phyloP scores from a whole-genome alignment of 2,888 invertebrate species.

The Strigamia maritima region DNA sequence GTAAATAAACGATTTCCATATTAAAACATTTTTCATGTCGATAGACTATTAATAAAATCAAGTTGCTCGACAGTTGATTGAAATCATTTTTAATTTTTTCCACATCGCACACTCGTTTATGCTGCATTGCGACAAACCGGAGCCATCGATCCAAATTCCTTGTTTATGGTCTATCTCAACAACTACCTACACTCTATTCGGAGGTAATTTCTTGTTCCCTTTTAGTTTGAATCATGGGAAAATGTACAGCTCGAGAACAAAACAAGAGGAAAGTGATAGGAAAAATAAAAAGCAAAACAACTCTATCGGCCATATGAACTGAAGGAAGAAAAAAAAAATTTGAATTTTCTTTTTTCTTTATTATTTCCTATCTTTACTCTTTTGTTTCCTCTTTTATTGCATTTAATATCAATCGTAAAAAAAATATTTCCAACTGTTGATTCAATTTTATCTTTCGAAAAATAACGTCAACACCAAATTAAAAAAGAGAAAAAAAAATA shows the following conservation, averaged over 20 bases:
- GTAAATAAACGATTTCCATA: slow-evolving; percentile 8
- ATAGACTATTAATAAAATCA: neutral
- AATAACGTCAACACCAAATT: neutral
- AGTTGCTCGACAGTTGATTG: neutral
- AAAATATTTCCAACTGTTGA: slow-evolving; percentile 3
- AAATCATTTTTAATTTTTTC: slow-evolving; percentile 11
- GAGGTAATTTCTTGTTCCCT: slow-evolving; percentile 31
- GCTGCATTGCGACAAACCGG: slow-evolving; percentile 27
- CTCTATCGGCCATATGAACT: neutral
- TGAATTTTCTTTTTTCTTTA: neutral
- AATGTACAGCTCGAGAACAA: slow-evolving; percentile 25
- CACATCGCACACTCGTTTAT: neutral
- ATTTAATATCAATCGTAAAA: neutral
- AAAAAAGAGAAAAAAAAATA: neutral
- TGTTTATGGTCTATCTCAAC: slow-evolving; percentile 34
- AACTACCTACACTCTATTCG: slow-evolving; percentile 34
- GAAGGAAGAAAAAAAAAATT: neutral
- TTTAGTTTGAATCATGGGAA: slow-evolving; percentile 32
- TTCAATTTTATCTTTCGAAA: neutral
- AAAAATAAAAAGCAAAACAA: neutral
- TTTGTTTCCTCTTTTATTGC: neutral
- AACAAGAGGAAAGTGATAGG: slow-evolving; percentile 8
- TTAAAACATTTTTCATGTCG: neutral
- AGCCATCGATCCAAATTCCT: slow-evolving; percentile 29
- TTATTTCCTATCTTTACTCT: neutral